Base-by-base conservation (phyloP, 2,113 vertebrate species). In the Galbula dea region DNA sequence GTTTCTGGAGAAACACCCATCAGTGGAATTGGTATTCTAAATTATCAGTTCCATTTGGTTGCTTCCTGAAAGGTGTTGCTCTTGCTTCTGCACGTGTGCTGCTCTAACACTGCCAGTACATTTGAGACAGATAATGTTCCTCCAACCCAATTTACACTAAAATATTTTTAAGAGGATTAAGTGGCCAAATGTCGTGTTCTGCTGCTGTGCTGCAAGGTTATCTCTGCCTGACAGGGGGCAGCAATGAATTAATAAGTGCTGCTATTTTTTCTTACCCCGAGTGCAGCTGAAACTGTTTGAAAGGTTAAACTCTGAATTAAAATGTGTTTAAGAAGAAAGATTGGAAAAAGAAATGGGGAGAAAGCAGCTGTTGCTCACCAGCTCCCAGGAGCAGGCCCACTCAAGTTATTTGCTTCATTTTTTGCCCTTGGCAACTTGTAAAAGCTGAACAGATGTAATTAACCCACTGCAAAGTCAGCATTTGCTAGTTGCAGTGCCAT, bases 201-300 rank as follows among this genome's bases (percentile, higher is more conserved):
- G 81, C 78, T 55, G 32, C 81, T 1, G 22, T 85, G 94, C 74
- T 97, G 96, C 94, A 95, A 81, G 89, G 68, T 95, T 95, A 78
- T 93, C 92, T 95, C 79, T 88, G 96, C 89, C 96, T 96, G 96
- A 94, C 39, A 95, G 96, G 95, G 95, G 96, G 95, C 96, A 96
- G 96, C 95, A 97, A 95, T 94, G 94, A 97, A 94, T 96, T 96
- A 90, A 11, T 83, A 95, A 96, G 87, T 82, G 69, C 68, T 83
- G 86, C 73, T 83, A 49, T 55, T 92, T 92, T 61, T 80, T 81
- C 75, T 54, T 80, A 57, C 68, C 78, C 65, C 73, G 18, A 87
- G 52, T 39, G 57, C n/a, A 80, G 83, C 74, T 89, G 74, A 88
- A 90, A 65, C 32, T 52, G 20, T 74, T 67, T 49, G 66, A 51